Evolutionary conservation across 2,113 vertebrate genomes (phyloP).

Genomic region (Catagonus wagneri): DNA sequence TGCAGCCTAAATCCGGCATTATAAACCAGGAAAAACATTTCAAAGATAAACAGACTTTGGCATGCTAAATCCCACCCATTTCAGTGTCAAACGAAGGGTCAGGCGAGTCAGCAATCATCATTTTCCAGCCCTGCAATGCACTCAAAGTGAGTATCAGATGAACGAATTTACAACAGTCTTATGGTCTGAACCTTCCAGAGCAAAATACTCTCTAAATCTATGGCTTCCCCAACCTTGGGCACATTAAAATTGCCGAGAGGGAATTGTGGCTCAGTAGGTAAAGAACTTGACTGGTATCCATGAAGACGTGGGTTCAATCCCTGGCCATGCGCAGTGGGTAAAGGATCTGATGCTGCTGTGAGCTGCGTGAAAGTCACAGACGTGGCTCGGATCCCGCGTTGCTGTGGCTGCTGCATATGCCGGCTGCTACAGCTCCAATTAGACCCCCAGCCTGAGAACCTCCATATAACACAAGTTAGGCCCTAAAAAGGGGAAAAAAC

Average conservation of each 20-base stretch:
- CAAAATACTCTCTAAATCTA: neutral
- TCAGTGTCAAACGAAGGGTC: conserved; percentile 33
- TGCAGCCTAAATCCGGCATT: conserved; percentile 48
- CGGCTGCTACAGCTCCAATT: no score
- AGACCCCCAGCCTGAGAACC: no score
- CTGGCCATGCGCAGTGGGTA: no score
- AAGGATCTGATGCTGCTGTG: no score
- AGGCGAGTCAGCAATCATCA: conserved; percentile 45
- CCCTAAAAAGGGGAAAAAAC: no score
- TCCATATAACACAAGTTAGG: no score
- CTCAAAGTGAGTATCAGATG: neutral
- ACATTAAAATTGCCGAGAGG: conserved; percentile 21
- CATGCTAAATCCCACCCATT: conserved; percentile 1
- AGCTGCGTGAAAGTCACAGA: no score
- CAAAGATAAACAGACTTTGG: conserved; percentile 58
- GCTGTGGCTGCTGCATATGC: no score
- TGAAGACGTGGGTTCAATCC: no score
- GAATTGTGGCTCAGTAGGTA: no score
- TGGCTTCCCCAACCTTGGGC: neutral
- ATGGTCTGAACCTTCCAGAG: neutral
- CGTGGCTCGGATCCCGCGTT: no score
- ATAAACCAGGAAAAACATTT: conserved; percentile 9
- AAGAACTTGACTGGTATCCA: no score
- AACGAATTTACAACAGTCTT: neutral
- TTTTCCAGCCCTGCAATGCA: neutral